Evolutionary conservation across 1,140 invertebrate genomes (phyloP).

Genomic region (Drosophila equinoxialis): DNA sequence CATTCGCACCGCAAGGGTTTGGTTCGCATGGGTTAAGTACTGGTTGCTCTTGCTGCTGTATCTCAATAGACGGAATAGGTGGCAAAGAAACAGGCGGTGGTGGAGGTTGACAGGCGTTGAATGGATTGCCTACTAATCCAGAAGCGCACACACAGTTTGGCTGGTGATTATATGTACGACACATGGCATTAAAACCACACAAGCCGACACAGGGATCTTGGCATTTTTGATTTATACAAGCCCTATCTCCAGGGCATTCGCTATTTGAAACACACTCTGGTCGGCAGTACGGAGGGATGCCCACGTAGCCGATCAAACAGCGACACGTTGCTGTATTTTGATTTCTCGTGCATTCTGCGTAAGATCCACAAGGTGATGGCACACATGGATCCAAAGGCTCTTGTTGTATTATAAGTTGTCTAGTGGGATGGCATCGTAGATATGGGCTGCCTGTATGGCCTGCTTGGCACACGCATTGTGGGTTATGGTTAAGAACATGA

Average conservation of each 20-base stretch:
- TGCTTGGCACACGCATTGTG: slow-evolving; percentile 89
- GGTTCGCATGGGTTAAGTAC: slow-evolving; percentile 86
- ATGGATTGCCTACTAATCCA: slow-evolving; percentile 90
- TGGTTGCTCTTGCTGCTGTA: slow-evolving; percentile 89
- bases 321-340: slow-evolving; percentile 88
- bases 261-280: slow-evolving; percentile 87
- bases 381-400: slow-evolving; percentile 88
- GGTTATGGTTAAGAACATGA: slow-evolving; percentile 91
- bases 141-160: slow-evolving; percentile 87
- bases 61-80: slow-evolving; percentile 85
- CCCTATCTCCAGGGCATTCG: slow-evolving; percentile 87
- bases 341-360: slow-evolving; percentile 87
- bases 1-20: slow-evolving; percentile 86
- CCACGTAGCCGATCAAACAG: slow-evolving; percentile 87
- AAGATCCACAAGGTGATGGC: slow-evolving; percentile 90
- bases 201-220: slow-evolving; percentile 85
- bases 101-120: slow-evolving; percentile 84
- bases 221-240: slow-evolving; percentile 88
- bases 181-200: slow-evolving; percentile 87
- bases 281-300: slow-evolving; percentile 87
- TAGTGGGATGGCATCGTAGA: slow-evolving; percentile 86
- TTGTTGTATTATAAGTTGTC: slow-evolving; percentile 88
- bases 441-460: slow-evolving; percentile 90
- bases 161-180: slow-evolving; percentile 86
- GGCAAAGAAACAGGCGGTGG: slow-evolving; percentile 73